Conservation (phyloP, 1,140 invertebrate species). For the Cepaea nemoralis region DNA sequence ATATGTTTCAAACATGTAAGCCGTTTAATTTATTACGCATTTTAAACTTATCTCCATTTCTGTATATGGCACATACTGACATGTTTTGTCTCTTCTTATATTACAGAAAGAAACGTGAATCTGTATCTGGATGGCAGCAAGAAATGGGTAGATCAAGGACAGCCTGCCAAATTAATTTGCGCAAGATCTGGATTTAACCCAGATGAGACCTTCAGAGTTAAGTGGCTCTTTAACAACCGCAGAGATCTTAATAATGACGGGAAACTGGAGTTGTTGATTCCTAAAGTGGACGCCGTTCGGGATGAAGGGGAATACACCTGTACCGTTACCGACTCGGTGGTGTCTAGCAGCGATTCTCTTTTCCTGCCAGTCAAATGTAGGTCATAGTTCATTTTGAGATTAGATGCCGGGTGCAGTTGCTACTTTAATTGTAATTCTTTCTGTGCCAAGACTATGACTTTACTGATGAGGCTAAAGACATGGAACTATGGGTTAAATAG, state of each 20-base stretch:
- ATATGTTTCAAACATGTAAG: too few relatives aligned
- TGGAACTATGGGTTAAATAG: too few relatives aligned
- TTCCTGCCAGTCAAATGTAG: slow-evolving; percentile 3
- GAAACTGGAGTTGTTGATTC: background rate
- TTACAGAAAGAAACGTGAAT: background rate
- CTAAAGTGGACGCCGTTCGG: background rate
- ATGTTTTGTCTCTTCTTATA: too few relatives aligned
- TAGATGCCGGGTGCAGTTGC: too few relatives aligned
- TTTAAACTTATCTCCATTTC: too few relatives aligned
- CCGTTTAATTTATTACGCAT: too few relatives aligned
- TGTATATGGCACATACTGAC: too few relatives aligned
- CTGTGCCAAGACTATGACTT: too few relatives aligned
- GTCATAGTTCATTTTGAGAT: background rate
- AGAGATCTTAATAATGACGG: background rate
- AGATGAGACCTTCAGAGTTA: background rate
- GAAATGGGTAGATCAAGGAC: background rate
- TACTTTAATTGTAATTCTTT: too few relatives aligned
- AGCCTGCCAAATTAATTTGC: background rate
- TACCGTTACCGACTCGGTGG: background rate
- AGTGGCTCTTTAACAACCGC: background rate
- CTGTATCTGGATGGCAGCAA: background rate
- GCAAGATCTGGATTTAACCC: background rate
- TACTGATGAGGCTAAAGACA: too few relatives aligned
- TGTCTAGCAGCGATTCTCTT: background rate
- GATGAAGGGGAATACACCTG: background rate